phyloP scores from a whole-genome alignment of 2,797 vertebrate genomes.

The Premnoplex brunnescens region DNA sequence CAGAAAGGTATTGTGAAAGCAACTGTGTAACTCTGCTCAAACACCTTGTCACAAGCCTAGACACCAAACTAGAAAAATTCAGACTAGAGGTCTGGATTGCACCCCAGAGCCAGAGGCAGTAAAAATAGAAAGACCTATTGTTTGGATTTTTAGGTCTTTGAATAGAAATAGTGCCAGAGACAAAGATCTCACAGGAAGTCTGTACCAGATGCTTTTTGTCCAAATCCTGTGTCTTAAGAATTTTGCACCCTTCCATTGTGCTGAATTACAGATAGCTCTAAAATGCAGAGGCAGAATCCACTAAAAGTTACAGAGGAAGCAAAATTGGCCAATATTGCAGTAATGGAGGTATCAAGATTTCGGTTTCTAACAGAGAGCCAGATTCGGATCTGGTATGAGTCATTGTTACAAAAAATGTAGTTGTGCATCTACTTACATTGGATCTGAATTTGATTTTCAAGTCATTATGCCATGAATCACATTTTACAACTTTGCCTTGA shows the following conservation, averaged over 20 bases:
- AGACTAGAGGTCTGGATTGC: not conserved
- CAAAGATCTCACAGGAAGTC: not conserved
- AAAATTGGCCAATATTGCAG: not conserved
- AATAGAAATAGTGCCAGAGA: not conserved
- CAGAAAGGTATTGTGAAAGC: not conserved
- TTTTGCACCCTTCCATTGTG: not conserved
- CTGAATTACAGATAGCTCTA: not conserved
- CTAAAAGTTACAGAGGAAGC: slow-evolving; percentile 3
- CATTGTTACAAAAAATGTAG: not conserved
- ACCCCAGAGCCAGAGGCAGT: not conserved
- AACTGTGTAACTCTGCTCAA: not conserved
- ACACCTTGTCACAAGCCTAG: not conserved
- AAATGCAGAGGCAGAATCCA: not conserved
- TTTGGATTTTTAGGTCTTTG: not conserved
- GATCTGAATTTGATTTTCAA: slow-evolving; percentile 39
- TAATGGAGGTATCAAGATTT: slow-evolving; percentile 8
- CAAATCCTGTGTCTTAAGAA: not conserved
- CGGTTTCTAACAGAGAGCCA: not conserved
- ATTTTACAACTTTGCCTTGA: slow-evolving; percentile 10
- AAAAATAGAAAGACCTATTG: not conserved
- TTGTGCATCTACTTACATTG: not conserved
- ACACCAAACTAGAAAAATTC: not conserved
- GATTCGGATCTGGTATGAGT: slow-evolving; percentile 24
- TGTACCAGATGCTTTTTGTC: not conserved
- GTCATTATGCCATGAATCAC: slow-evolving; percentile 20